Percentiles rank a stretch among this genome's conserved stretches.
phyloP scores from a whole-genome alignment of 2,113 vertebrate genomes.

The Spea multiplicata region DNA sequence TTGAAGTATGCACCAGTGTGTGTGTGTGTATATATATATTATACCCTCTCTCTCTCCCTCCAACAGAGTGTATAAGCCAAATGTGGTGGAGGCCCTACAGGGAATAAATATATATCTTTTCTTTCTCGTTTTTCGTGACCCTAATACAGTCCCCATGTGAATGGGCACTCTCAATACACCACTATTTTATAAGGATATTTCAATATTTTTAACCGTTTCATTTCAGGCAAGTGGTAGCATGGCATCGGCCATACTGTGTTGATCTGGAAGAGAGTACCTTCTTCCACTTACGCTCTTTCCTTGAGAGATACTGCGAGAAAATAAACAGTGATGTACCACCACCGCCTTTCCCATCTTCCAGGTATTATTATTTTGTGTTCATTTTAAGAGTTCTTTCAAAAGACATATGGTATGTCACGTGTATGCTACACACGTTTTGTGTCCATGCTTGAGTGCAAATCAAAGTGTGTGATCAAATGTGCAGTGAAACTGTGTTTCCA shows the following conservation, averaged over 20 bases:
- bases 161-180: no score
- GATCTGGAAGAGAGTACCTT: constrained; percentile 98
- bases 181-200: no score
- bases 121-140: not conserved
- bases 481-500: no score
- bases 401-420: no score
- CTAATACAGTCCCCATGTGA: not conserved
- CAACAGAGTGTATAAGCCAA: not conserved
- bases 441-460: no score
- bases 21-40: no score
- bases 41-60: no score
- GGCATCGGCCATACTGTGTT: constrained; percentile 96
- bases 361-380: constrained; percentile 62
- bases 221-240: constrained; percentile 90
- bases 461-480: no score
- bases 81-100: not conserved
- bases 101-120: not conserved
- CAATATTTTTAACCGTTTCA: not conserved
- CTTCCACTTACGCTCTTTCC: constrained; percentile 88
- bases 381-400: no score
- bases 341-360: constrained; percentile 88
- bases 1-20: no score
- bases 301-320: constrained; percentile 93
- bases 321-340: constrained; percentile 88
- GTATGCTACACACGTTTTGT: no score